phyloP scores from a whole-genome alignment of 2,888 invertebrate species.

The Ferdinandea cuprea region DNA sequence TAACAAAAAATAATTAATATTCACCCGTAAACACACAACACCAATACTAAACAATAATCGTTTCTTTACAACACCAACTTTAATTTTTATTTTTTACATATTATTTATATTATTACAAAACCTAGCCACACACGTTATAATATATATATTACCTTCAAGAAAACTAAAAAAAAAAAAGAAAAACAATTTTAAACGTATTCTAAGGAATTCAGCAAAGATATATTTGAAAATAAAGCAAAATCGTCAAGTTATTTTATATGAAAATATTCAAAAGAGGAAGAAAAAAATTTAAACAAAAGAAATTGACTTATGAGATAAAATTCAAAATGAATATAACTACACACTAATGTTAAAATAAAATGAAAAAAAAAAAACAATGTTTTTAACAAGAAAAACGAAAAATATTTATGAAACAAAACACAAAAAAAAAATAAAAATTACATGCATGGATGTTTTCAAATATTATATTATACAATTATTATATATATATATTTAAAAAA shows the following conservation, averaged over 20 bases:
- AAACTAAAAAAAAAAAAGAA: slow-evolving; percentile 30
- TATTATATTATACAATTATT: slow-evolving; percentile 72
- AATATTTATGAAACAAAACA: slow-evolving; percentile 63
- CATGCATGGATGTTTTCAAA: slow-evolving; percentile 77
- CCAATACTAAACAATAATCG: slow-evolving; percentile 49
- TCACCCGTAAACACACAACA: slow-evolving; percentile 45
- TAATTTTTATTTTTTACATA: slow-evolving; percentile 15
- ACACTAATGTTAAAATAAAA: slow-evolving; percentile 63
- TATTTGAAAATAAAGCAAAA: slow-evolving; percentile 47
- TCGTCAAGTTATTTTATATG: slow-evolving; percentile 66
- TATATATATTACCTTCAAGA: slow-evolving; percentile 43
- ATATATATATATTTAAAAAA: slow-evolving; percentile 70
- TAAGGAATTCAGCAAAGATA: slow-evolving; percentile 48
- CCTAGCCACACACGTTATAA: slow-evolving; percentile 32
- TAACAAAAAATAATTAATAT: slow-evolving; percentile 36
- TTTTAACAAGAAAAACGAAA: slow-evolving; percentile 53
- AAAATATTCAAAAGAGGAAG: slow-evolving; percentile 54
- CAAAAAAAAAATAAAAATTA: slow-evolving; percentile 63
- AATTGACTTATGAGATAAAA: slow-evolving; percentile 55
- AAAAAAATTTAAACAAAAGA: no score
- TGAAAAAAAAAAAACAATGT: slow-evolving; percentile 41
- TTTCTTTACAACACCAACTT: slow-evolving; percentile 35
- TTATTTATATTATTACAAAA: slow-evolving; percentile 11
- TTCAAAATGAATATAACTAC: slow-evolving; percentile 38
- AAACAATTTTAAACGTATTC: slow-evolving; percentile 32